Base-by-base conservation (phyloP, 2,888 invertebrate species). In the Brassicogethes aeneus region DNA sequence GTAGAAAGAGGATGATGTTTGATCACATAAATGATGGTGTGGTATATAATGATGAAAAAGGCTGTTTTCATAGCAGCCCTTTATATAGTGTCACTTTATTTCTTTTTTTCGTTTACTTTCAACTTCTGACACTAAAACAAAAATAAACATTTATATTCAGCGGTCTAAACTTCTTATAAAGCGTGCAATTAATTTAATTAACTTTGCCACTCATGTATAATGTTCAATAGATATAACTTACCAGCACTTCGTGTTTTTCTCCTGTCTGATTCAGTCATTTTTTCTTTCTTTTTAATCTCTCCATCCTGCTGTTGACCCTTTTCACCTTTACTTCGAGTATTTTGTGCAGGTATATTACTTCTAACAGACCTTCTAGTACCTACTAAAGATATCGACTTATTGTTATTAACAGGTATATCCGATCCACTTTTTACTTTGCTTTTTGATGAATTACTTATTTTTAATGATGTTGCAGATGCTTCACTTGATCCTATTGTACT, bases 191-290 rank as follows among this genome's bases (percentile, higher is more conserved):
- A 8, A 29, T n/a, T 8, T n/a, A 29, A 29, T n/a, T n/a, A 7
- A 8, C n/a, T 29, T 29, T 29, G n/a, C n/a, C n/a, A n/a, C n/a
- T n/a, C n/a, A n/a, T n/a, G n/a, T n/a, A n/a, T n/a, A n/a, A n/a
- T 23, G 5, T 23, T 23, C 5, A 7, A 23, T 23, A 7, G 23
- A 15, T 17, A 31, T 37, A 16, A 53, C 73, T 73, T 55, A 82
- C 82, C 82, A 51, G 82, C 79, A 71, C 82, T 82, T 52, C 82
- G 72, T 16, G 82, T 82, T 72, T 82, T 82, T 57, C 82, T 56
- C 37, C 69, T 53, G 15, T 68, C 56, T 16, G 65, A 62, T 34
- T 68, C 67, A 15, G 69, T 56, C 54, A 34, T 45, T 10, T 23
- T 23, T 10, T 23, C 23, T 10, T 23, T 23, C 23, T 10, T 5